These are phyloP conservation scores for Gobionotothen gibberifrons DNA, from an alignment of 2,797 vertebrate species.

Conservation along the genomic window DNA sequence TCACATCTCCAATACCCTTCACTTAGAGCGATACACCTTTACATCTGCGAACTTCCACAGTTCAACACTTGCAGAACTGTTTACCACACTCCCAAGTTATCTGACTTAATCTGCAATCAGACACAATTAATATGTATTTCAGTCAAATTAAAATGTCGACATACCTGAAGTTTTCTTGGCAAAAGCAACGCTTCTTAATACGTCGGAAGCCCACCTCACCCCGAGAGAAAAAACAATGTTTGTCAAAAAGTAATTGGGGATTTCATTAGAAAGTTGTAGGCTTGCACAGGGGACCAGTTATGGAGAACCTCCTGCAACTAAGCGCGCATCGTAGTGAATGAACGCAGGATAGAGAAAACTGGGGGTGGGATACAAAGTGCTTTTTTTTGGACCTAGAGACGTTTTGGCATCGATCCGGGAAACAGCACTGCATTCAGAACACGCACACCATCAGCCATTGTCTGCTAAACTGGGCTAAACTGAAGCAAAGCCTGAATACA, in stretches of 20 bases:
- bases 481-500: slow-evolving; percentile 68
- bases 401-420: slow-evolving; percentile 80
- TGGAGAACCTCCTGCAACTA: slow-evolving; percentile 80
- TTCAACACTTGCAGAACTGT: slow-evolving; percentile 8
- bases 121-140: not conserved
- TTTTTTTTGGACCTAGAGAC: slow-evolving; percentile 74
- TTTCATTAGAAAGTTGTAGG: slow-evolving; percentile 86
- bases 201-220: slow-evolving; percentile 64
- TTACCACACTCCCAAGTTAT: not conserved
- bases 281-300: slow-evolving; percentile 77
- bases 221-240: slow-evolving; percentile 59
- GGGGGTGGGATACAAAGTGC: slow-evolving; percentile 81
- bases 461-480: slow-evolving; percentile 67
- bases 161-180: slow-evolving; percentile 77
- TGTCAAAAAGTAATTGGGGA: slow-evolving; percentile 84
- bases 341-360: slow-evolving; percentile 68
- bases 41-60: slow-evolving; percentile 21
- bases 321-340: slow-evolving; percentile 86
- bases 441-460: slow-evolving; percentile 82
- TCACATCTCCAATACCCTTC: slow-evolving; percentile 65
- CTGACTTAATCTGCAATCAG: not conserved
- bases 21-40: slow-evolving; percentile 40
- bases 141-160: slow-evolving; percentile 35
- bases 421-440: slow-evolving; percentile 81
- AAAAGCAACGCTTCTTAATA: slow-evolving; percentile 60